phyloP scores from a whole-genome alignment of 2,888 invertebrate genomes.

The Unio pictorum region DNA sequence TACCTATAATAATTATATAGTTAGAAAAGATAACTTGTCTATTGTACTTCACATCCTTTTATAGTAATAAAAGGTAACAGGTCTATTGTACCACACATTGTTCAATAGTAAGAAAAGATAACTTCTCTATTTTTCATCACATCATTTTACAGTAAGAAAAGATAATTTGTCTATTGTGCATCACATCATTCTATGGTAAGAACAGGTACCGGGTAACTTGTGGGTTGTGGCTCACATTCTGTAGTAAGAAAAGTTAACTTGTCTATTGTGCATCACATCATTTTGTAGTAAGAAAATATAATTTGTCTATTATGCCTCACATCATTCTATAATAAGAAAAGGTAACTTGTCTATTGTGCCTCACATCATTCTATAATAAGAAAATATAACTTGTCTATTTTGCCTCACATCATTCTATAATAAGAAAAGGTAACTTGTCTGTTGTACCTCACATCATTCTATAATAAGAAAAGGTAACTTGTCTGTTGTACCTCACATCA shows the following conservation, averaged over 20 bases:
- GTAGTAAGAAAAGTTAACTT: conserved; percentile 4
- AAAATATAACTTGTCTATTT: conserved; percentile 4
- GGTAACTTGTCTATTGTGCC: conserved; percentile 4
- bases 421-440: conserved; percentile 5
- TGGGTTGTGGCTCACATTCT: too few species aligned
- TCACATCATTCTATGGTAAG: too few species aligned
- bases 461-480: conserved; percentile 4
- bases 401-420: too few species aligned
- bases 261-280: too few species aligned
- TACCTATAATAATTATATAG: too few species aligned
- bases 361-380: too few species aligned
- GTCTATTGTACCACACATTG: too few species aligned
- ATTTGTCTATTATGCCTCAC: too few species aligned
- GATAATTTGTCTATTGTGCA: conserved; percentile 3
- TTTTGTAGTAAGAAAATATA: conserved; percentile 3
- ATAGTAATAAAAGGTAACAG: conserved; percentile 2
- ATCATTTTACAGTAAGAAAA: not conserved
- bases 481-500: too few species aligned
- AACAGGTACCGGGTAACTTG: conserved; percentile 16
- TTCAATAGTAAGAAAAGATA: conserved; percentile 2
- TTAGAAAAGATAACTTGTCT: conserved; percentile 5
- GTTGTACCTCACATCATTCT: too few species aligned
- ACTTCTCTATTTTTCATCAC: too few species aligned
- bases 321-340: not conserved
- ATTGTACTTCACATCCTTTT: too few species aligned